Conservation (phyloP, 2,113 vertebrate genomes). For the Hemicordylus capensis region DNA sequence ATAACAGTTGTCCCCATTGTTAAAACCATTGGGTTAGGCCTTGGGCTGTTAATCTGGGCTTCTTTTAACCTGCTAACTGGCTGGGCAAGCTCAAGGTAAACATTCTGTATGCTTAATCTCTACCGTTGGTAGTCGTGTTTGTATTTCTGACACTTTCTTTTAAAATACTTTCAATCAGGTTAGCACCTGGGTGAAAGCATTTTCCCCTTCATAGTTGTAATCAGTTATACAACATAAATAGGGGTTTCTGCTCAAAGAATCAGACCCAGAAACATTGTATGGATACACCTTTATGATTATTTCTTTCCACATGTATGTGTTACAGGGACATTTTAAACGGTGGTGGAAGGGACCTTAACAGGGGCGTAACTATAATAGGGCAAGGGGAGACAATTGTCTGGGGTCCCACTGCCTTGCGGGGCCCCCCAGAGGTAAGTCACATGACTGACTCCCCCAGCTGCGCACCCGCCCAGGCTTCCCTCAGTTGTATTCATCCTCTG, state of each 20-base stretch:
- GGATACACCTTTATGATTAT: not conserved
- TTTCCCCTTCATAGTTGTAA: not conserved
- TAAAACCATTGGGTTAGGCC: constrained; percentile 89
- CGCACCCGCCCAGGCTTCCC: no score
- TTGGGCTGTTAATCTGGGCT: constrained; percentile 89
- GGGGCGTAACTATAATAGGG: no score
- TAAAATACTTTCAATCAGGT: not conserved
- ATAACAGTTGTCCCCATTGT: constrained; percentile 85
- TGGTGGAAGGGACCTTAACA: no score
- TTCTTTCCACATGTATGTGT: not conserved
- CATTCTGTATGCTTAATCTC: not conserved
- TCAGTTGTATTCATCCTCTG: no score
- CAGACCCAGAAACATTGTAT: not conserved
- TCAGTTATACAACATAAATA: not conserved
- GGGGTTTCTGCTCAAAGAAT: not conserved
- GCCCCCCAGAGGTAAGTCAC: no score
- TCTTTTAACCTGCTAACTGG: constrained; percentile 87
- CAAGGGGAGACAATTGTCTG: no score
- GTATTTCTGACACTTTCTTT: not conserved
- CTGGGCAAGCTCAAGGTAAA: constrained; percentile 92
- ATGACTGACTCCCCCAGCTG: no score
- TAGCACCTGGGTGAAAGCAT: not conserved
- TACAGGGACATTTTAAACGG: no score
- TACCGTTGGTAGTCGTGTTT: not conserved
- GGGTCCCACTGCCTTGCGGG: no score